Conservation (phyloP, 2,888 invertebrate species). For the Ichneumoninae sp. region DNA sequence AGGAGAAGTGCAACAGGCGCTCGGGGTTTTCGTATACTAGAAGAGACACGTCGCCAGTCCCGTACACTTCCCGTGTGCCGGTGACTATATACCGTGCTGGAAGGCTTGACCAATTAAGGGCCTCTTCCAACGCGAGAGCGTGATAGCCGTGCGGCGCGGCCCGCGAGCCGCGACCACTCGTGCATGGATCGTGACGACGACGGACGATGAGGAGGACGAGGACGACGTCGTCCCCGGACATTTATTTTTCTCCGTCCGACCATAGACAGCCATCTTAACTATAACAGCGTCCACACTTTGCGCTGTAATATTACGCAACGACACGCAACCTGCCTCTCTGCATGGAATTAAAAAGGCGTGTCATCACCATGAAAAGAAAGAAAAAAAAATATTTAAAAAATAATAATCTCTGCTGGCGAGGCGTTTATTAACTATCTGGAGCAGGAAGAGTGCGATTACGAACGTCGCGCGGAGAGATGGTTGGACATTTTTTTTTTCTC, state of each 20-base stretch:
- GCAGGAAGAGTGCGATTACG: slow-evolving; percentile 55
- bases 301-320: slow-evolving; percentile 51
- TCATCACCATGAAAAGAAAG: slow-evolving; percentile 1
- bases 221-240: slow-evolving; percentile 36
- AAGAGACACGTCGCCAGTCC: slow-evolving; percentile 82
- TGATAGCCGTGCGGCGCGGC: slow-evolving; percentile 68
- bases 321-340: slow-evolving; percentile 38
- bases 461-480: slow-evolving; percentile 28
- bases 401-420: slow-evolving; percentile 9
- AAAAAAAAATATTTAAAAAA: not conserved
- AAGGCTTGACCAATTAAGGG: slow-evolving; percentile 83
- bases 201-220: slow-evolving; percentile 4
- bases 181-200: slow-evolving; percentile 65
- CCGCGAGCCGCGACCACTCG: slow-evolving; percentile 61
- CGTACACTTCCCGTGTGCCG: slow-evolving; percentile 82
- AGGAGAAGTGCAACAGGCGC: slow-evolving; percentile 60
- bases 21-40: slow-evolving; percentile 50
- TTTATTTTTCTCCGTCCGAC: slow-evolving; percentile 30
- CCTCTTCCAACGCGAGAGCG: slow-evolving; percentile 75
- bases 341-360: slow-evolving; percentile 29
- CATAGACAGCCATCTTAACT: not conserved
- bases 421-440: slow-evolving; percentile 52
- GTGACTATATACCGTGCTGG: slow-evolving; percentile 72
- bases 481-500: slow-evolving; percentile 26
- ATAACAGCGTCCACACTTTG: slow-evolving; percentile 26